Conservation (phyloP, 2,797 vertebrate genomes). For the Mastacembelus armatus region DNA sequence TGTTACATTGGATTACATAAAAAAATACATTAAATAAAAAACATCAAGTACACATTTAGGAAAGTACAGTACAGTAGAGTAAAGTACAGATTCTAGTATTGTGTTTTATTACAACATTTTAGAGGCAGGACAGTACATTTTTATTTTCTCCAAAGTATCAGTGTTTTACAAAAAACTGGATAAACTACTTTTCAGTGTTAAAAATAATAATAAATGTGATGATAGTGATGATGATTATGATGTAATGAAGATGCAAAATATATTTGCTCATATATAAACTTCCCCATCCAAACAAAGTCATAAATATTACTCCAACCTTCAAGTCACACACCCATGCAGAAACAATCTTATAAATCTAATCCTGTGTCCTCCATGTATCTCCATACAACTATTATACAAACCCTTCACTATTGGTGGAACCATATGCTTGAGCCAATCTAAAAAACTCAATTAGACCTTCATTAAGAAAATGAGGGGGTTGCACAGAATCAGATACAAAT, state of each 20-base stretch:
- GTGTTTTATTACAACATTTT: conserved; percentile 25
- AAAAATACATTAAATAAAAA: conserved; percentile 21
- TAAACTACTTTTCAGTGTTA: conserved; percentile 1
- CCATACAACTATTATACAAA: conserved; percentile 57
- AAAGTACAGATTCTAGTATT: conserved; percentile 5
- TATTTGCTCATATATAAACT: conserved; percentile 24
- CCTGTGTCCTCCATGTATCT: conserved; percentile 41
- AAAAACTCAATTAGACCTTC: conserved; percentile 82
- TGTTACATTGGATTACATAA: conserved; percentile 16
- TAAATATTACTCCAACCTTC: conserved; percentile 10
- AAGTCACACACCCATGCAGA: conserved; percentile 1
- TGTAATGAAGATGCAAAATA: conserved; percentile 33
- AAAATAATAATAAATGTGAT: conserved; percentile 17
- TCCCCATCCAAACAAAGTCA: conserved; percentile 13
- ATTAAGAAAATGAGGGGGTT: conserved; percentile 84
- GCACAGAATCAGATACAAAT: conserved; percentile 82
- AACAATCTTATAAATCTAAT: conserved; percentile 15
- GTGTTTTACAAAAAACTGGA: conserved; percentile 11
- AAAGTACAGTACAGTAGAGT: too few relatives aligned
- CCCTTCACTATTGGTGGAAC: conserved; percentile 51
- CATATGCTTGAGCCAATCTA: conserved; percentile 76
- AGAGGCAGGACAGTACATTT: conserved; percentile 18
- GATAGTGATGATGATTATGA: conserved; percentile 43
- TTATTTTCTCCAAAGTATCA: conserved; percentile 7
- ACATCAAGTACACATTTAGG: conserved; percentile 36